These are phyloP conservation scores for Labeo rohita DNA, from an alignment of 2,113 vertebrate genomes.

Conservation along the genomic window DNA sequence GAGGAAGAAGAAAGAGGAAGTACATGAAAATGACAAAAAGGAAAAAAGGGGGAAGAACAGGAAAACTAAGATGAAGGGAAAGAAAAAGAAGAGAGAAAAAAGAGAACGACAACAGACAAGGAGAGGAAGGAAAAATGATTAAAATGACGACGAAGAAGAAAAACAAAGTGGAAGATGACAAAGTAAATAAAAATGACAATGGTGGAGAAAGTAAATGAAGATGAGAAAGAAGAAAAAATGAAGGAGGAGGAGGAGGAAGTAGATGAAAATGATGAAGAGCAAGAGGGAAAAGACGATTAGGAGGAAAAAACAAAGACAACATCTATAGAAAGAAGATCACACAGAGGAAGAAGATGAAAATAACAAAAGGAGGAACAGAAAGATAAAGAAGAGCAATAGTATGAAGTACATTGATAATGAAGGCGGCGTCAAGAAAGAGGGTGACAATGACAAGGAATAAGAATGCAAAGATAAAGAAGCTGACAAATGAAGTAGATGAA, in stretches of 20 bases:
- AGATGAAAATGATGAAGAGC: background rate
- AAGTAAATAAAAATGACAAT: too few species aligned
- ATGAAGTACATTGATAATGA: background rate
- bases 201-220: too few species aligned
- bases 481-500: background rate
- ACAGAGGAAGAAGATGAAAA: background rate
- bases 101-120: too few species aligned
- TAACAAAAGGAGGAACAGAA: too few species aligned
- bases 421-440: background rate
- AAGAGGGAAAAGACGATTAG: background rate
- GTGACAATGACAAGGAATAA: background rate
- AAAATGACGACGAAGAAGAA: too few species aligned
- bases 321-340: background rate
- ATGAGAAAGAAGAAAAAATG: background rate
- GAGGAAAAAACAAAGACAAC: background rate
- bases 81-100: too few species aligned
- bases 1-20: background rate
- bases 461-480: background rate
- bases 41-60: background rate
- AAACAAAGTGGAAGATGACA: too few species aligned
- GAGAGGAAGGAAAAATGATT: too few species aligned
- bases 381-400: too few species aligned
- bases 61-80: too few species aligned
- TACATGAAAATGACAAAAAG: background rate
- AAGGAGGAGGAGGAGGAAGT: background rate